Percentiles rank a stretch among this genome's conserved stretches.
phyloP scores from a whole-genome alignment of 2,888 invertebrate species.

The Spatulosminthurus flaviceps region DNA sequence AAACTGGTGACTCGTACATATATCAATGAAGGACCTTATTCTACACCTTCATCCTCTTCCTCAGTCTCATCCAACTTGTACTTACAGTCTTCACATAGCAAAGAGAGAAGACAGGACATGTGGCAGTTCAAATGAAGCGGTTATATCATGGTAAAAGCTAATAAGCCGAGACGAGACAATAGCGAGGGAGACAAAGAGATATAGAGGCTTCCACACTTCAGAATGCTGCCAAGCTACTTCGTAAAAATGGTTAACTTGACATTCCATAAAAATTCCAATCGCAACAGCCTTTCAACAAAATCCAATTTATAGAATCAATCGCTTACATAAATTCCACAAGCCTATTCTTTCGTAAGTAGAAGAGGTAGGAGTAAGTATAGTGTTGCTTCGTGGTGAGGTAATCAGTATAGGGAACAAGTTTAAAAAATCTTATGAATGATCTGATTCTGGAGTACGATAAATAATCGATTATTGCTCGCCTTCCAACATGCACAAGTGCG shows the following conservation, averaged over 20 bases:
- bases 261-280: conserved; percentile 43
- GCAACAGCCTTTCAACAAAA: conserved; percentile 23
- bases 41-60: no score
- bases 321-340: conserved; percentile 23
- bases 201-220: not conserved
- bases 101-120: not conserved
- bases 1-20: no score
- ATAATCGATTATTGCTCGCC: conserved; percentile 33
- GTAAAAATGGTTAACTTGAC: conserved; percentile 34
- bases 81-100: not conserved
- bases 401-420: not conserved
- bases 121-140: conserved; percentile 22
- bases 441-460: conserved; percentile 40
- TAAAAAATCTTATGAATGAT: conserved; percentile 21
- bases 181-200: not conserved
- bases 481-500: conserved; percentile 1
- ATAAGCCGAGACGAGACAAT: conserved; percentile 13
- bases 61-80: no score
- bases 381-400: no score
- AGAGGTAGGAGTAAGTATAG: no score
- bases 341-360: not conserved
- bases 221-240: conserved; percentile 35
- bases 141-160: not conserved
- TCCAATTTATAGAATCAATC: conserved; percentile 46
- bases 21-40: not conserved